Base-by-base conservation (phyloP, 2,888 invertebrate species). In the Aelia acuminata region DNA sequence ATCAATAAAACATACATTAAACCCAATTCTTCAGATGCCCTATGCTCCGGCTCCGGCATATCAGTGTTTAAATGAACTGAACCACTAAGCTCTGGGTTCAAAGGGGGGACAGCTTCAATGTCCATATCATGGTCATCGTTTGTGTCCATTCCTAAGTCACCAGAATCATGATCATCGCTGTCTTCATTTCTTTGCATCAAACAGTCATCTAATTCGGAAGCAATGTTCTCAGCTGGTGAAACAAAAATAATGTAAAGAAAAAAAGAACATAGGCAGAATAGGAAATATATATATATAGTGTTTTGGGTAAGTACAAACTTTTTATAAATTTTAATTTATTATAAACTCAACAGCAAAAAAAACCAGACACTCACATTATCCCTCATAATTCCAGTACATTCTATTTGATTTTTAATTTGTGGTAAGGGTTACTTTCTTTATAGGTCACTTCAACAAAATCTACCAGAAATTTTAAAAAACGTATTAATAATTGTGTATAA, bases 1-100 rank as follows among this genome's bases (percentile, higher is more conserved):
- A 18, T 63, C 3, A 63, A 5, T 7, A 35, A 70, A 70, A 80
- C 80, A n/a, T 80, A 80, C 80, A 80, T 80, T 43, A 80, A 80
- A n/a, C n/a, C 80, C 39, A 47, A 43, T 43, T 5, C 80, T 80
- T 80, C 80, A 22, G 80, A 80, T 3, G 80, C 80, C n/a, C 80
- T 80, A 39, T 80, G 80, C 22, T 80, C 43, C 11, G 80, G 80
- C 22, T 80, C 43, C 11, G 80, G 80, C 43, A 80, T 3, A 80
- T 80, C 80, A 47, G 39, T 80, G n/a, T 80, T 22, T 22, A 80
- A 47, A 4, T 39, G 80, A 15, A 49, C 49, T 3, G 84, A 49
- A 48, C 31, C 31, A 84, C 50, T 50, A 3, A 49, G 84, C 18
- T 84, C 84, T 31, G 50, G 49, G 50, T 84, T 50, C 22, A 49